phyloP scores from a whole-genome alignment of 2,113 vertebrate species.

The Ranitomeya variabilis region DNA sequence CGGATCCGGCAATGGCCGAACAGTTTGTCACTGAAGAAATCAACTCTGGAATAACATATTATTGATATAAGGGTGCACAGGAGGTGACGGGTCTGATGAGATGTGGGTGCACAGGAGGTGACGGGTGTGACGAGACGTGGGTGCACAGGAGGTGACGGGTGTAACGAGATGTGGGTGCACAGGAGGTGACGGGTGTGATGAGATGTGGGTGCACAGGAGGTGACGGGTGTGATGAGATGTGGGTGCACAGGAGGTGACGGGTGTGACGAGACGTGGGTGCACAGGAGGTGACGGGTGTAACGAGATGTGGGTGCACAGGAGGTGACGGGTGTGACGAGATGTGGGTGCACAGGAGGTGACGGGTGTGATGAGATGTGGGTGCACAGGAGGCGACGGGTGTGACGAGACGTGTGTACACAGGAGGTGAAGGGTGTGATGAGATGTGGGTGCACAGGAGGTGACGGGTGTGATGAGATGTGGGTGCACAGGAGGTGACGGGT shows the following conservation, averaged over 20 bases:
- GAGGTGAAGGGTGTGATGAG: no score
- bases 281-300: no score
- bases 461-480: no score
- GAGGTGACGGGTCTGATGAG: not conserved
- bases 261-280: no score
- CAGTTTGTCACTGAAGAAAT: constrained; percentile 73
- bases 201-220: not conserved
- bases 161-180: not conserved
- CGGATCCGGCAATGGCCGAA: constrained; percentile 71
- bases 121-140: not conserved
- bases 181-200: not conserved
- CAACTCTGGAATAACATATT: not conserved
- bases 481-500: no score
- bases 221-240: not conserved
- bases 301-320: no score
- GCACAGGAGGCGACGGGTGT: no score
- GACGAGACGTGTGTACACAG: no score
- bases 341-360: no score
- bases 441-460: no score
- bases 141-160: not conserved
- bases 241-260: not conserved
- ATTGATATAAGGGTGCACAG: not conserved
- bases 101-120: not conserved
- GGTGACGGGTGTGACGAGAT: no score
- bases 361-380: no score